Evolutionary conservation across 2,113 vertebrate species (phyloP).

Genomic region (Cynocephalus volans): DNA sequence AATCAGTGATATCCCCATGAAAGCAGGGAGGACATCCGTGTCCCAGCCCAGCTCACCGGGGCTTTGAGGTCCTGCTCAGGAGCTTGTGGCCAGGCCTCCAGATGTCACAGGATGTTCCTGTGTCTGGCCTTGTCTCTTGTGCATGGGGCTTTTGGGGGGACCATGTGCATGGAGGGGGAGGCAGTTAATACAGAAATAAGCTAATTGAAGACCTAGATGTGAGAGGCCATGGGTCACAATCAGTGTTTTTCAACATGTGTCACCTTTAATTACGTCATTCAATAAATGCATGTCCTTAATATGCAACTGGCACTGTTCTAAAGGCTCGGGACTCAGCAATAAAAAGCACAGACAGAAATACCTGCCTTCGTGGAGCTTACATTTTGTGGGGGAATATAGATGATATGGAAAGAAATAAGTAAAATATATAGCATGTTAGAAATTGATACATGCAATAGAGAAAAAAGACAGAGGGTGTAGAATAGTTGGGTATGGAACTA

Average conservation of each 20-base stretch:
- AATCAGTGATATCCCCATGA: no score
- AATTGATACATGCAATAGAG: neutral
- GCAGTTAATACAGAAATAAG: neutral
- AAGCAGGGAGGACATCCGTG: rapidly evolving
- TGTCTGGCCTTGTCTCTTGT: neutral
- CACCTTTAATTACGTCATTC: neutral
- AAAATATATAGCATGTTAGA: neutral
- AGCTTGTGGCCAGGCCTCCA: neutral
- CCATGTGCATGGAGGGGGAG: rapidly evolving
- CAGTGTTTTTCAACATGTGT: neutral
- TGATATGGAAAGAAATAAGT: neutral
- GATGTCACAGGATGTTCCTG: neutral
- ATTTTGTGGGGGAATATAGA: neutral
- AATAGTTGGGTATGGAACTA: neutral
- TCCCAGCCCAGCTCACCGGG: neutral
- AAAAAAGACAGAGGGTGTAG: neutral
- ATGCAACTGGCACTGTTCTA: neutral
- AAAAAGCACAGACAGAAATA: neutral
- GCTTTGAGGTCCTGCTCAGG: neutral
- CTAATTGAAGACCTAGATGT: neutral
- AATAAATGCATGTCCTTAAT: neutral
- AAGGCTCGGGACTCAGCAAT: neutral
- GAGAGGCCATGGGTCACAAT: neutral
- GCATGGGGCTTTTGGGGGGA: neutral
- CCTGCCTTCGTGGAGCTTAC: neutral